Conservation (phyloP, 1,140 invertebrate species). For the Drosophila punjabiensis region DNA sequence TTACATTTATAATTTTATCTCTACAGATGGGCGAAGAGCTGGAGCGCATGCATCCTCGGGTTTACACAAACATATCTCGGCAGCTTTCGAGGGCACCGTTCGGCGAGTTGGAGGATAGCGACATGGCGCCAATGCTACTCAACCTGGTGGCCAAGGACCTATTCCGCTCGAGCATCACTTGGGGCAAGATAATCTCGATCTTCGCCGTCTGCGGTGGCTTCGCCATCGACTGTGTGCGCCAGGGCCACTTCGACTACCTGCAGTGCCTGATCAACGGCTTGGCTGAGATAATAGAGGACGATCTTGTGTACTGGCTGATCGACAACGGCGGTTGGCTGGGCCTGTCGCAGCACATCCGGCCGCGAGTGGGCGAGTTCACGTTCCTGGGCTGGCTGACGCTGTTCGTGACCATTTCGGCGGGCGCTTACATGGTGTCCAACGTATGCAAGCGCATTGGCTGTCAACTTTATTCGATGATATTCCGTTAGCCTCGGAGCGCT, state of each 20-base stretch:
- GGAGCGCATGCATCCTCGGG: slow-evolving; percentile 89
- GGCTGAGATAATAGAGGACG: slow-evolving; percentile 88
- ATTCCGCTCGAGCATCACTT: slow-evolving; percentile 88
- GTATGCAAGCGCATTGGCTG: slow-evolving; percentile 76
- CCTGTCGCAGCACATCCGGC: slow-evolving; percentile 77
- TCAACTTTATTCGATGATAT: slow-evolving; percentile 82
- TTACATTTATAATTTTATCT: background rate
- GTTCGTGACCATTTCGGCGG: slow-evolving; percentile 75
- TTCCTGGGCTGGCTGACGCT: slow-evolving; percentile 82
- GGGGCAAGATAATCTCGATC: slow-evolving; percentile 90
- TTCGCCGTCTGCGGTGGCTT: slow-evolving; percentile 90
- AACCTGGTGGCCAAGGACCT: slow-evolving; percentile 88
- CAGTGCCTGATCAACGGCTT: slow-evolving; percentile 88
- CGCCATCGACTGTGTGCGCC: slow-evolving; percentile 90
- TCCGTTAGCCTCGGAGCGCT: slow-evolving; percentile 55
- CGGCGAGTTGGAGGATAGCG: slow-evolving; percentile 86
- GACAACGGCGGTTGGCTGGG: slow-evolving; percentile 90
- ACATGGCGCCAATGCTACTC: slow-evolving; percentile 87
- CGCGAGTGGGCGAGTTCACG: slow-evolving; percentile 69
- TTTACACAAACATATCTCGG: slow-evolving; percentile 87
- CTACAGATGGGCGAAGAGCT: slow-evolving; percentile 85
- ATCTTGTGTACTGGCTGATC: slow-evolving; percentile 89
- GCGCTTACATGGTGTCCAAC: slow-evolving; percentile 78
- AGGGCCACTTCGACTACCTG: slow-evolving; percentile 89
- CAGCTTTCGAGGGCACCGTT: slow-evolving; percentile 86